phyloP scores from a whole-genome alignment of 2,113 vertebrate genomes.

The Cervus canadensis region DNA sequence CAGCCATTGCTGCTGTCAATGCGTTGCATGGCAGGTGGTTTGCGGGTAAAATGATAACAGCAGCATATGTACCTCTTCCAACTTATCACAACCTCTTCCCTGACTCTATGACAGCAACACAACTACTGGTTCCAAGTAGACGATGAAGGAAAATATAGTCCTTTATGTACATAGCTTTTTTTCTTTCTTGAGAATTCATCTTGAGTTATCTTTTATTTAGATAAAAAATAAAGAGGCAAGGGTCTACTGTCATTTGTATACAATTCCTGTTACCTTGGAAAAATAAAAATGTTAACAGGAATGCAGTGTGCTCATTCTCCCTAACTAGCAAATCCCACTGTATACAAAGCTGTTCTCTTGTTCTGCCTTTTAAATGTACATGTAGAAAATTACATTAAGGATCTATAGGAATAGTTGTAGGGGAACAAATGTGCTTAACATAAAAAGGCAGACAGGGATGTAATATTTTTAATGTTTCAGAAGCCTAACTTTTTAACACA shows the following conservation, averaged over 20 bases:
- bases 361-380: constrained; percentile 87
- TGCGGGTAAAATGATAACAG: constrained; percentile 99
- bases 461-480: constrained; percentile 82
- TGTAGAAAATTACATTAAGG: constrained; percentile 80
- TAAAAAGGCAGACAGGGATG: constrained; percentile 82
- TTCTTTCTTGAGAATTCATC: constrained; percentile 82
- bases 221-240: constrained; percentile 83
- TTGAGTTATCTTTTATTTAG: constrained; percentile 89
- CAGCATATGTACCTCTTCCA: constrained; percentile 94
- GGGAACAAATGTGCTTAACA: constrained; percentile 80
- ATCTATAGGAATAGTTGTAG: constrained; percentile 82
- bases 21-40: constrained; percentile 96
- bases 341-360: constrained; percentile 85
- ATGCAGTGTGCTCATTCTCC: constrained; percentile 86
- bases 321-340: constrained; percentile 84
- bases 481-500: constrained; percentile 82
- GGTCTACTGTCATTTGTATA: constrained; percentile 88
- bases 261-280: constrained; percentile 86
- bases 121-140: constrained; percentile 90
- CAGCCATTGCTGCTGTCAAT: constrained; percentile 93
- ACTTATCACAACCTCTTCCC: constrained; percentile 98
- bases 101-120: constrained; percentile 92
- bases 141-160: constrained; percentile 88
- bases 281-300: constrained; percentile 85
- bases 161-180: constrained; percentile 88